A percentile compares a stretch with the other conserved stretches of the same genome.
phyloP scores from a whole-genome alignment of 2,113 vertebrate species.

The Oenanthe melanoleuca region DNA sequence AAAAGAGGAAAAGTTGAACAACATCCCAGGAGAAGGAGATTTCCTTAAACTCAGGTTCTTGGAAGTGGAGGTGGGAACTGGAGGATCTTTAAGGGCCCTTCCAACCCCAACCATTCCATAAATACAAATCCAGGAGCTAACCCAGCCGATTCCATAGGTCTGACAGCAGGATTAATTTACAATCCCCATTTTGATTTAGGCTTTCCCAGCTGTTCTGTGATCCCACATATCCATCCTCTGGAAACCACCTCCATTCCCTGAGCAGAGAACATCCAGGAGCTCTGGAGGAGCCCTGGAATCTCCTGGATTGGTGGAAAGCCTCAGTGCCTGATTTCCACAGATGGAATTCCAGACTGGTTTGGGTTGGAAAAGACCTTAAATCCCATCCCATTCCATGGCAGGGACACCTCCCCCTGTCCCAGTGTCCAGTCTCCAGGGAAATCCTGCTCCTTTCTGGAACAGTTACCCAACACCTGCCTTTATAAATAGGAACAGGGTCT shows the following conservation, averaged over 20 bases:
- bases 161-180: neutral
- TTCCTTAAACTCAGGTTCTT: neutral
- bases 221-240: neutral
- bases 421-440: neutral
- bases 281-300: neutral
- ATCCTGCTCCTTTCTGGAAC: neutral
- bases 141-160: rapidly evolving
- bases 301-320: neutral
- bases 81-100: neutral
- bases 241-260: neutral
- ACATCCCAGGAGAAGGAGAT: neutral
- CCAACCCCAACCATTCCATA: neutral
- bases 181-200: neutral
- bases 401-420: neutral
- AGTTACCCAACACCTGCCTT: neutral
- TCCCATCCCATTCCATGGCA: neutral
- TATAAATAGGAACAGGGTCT: neutral
- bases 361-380: no score
- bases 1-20: neutral
- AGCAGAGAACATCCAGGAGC: neutral
- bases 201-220: neutral
- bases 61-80: neutral
- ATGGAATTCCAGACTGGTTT: no score
- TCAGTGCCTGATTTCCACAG: neutral
- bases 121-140: neutral